Evolutionary conservation across 2,888 invertebrate species (phyloP), one percentile per base, ranked within the genome.

Genomic region (Archips crataeganus): DNA sequence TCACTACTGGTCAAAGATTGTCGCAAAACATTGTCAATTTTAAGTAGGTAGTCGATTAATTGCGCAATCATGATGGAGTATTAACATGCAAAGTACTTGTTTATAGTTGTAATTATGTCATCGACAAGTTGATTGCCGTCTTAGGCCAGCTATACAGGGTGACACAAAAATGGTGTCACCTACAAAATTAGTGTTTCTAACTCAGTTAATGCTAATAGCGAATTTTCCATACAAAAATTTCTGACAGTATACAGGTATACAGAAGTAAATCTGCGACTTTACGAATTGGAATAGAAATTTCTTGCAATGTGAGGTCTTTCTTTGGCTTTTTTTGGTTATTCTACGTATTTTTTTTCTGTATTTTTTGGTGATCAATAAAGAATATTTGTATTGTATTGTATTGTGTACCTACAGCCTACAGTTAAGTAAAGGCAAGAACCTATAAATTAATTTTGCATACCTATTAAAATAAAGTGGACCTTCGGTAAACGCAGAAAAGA

Each of bases 1-100:
- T 68, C 68, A 42, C 68, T 59, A 63, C 15, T 47, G 13, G 59
- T 49, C 64, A 68, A 64, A 68, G 49, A 59, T 59, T 15, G 49
- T 1, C 62, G 42, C 63, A 63, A 73, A 73, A 47, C 45, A 15
- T 72, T 3, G 36, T 57, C 36, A 15, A 6, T 11, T 61, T 23
- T 45, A 59, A 47, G 54, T 54, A 45, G 45, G 54, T 57, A 54
- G 47, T 59, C 42, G 47, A 15, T 69, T 59, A 63, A 62, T 68
- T 73, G 10, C 13, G n/a, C 51, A 11, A 63, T 10, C 39, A 42
- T 42, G 62, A 51, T 65, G 36, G 36, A 51, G 36, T 32, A 36
- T 65, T 63, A 34, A 32, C 63, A 34, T 5, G 32, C 32, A 3
- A 45, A 34, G 63, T 63, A 57, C 32, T 1, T 23, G 15, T 11